Base-by-base conservation (phyloP, 2,888 invertebrate genomes). In the Drosophila ezoana region DNA sequence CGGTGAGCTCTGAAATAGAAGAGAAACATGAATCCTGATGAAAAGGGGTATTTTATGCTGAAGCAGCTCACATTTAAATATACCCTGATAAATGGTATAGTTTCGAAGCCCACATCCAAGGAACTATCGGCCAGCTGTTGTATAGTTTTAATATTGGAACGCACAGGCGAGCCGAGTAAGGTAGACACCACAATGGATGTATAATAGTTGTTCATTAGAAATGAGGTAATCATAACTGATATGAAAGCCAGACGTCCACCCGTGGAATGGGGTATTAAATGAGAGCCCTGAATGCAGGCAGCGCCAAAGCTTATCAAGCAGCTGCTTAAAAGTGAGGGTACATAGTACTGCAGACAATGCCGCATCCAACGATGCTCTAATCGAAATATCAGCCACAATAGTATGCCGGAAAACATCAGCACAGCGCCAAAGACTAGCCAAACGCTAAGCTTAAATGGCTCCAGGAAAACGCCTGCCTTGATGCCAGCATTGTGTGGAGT, bases 101-200 rank as follows among this genome's bases (percentile, higher is more conserved):
- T 93, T 48, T 94, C 93, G 2, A 93, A 91, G 0, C 93, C 94
- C 9, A 95, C 82, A 57, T 93, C 92, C 64, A 95, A 89, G 0
- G 93, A 93, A 44, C 94, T 94, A 35, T 93, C 91, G 0, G 93
- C 90, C 66, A 95, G 89, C 74, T 94, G 94, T 0, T 91, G 88
- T 2, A 94, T 68, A 0, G 93, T 93, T 49, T 91, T 93, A 14
- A 95, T 93, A 52, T 88, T 84, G 10, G 92, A 91, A 20, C 93
- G 93, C 6, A 93, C 91, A 0, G 94, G 93, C 0, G 94, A 93
- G 0, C 94, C 93, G 77, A 95, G 93, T 16, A 95, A 87, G 4
- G 94, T 91, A 1, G 94, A 94, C 0, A 95, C 95, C 67, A 95
- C 94, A 83, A 94, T 94, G 1, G 95, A 95, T 0, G 95, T 94